phyloP scores from a whole-genome alignment of 2,113 vertebrate species.

The Sitta europaea region DNA sequence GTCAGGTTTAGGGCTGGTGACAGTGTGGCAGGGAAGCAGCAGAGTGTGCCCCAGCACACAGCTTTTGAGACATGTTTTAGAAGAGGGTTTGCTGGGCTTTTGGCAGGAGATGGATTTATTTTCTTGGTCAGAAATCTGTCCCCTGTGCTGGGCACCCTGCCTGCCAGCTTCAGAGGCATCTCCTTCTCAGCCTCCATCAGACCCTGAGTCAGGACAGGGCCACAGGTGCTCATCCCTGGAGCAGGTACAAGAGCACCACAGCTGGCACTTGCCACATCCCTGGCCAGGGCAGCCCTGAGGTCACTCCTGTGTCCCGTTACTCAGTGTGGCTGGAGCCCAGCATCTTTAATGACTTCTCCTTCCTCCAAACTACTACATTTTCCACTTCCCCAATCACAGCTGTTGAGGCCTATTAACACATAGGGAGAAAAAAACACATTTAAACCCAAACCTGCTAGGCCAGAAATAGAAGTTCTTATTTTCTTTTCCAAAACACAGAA shows the following conservation, averaged over 20 bases:
- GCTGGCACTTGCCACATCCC: not conserved
- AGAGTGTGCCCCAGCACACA: not conserved
- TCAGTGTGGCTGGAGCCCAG: accelerated
- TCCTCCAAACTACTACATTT: slow-evolving; percentile 17
- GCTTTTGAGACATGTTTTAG: not conserved
- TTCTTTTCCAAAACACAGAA: slow-evolving; percentile 67
- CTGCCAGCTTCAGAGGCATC: not conserved
- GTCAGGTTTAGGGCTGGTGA: not conserved
- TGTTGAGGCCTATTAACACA: not conserved
- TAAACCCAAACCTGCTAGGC: slow-evolving; percentile 49
- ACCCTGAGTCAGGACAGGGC: not conserved
- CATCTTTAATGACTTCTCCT: not conserved
- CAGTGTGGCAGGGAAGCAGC: not conserved
- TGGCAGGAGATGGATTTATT: not conserved
- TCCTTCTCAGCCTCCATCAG: not conserved
- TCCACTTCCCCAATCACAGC: slow-evolving; percentile 21
- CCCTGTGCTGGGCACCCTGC: not conserved
- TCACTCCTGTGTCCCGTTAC: not conserved
- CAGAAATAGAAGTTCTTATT: slow-evolving; percentile 62
- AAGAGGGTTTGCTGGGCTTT: not conserved
- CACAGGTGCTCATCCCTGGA: accelerated
- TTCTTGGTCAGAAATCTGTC: not conserved
- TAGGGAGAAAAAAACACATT: not conserved
- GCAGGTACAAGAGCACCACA: not conserved
- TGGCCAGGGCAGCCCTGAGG: not conserved